Evolutionary conservation across 2,888 invertebrate species (phyloP), one percentile per base, ranked within the genome.

Genomic region (Epistrophe grossulariae): DNA sequence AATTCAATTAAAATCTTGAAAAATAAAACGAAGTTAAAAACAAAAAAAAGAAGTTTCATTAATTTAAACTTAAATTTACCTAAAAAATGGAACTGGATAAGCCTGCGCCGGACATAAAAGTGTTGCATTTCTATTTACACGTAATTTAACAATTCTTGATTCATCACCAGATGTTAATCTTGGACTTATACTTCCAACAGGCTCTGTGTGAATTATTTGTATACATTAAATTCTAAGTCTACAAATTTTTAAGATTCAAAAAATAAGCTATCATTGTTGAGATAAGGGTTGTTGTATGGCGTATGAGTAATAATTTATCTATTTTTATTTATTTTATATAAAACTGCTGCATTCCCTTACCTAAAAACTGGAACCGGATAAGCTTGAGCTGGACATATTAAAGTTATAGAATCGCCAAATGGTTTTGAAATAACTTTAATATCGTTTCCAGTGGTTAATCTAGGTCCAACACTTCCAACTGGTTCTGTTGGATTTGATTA

Each of bases 301-400:
- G 35, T 35, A 35, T 35, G 35, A 31, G 5, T 31, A 24, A 24
- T 24, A 24, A 24, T 24, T 24, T 24, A 24, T 7, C 5, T 31
- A 4, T 31, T 4, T 31, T 6, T 31, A 4, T 31, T 31, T 4
- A 4, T 31, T 4, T 31, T 31, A 0, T 31, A 31, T 0, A 45
- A 50, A 28, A 40, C 24, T 59, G 0, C 0, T 55, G 0, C n/a
- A n/a, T n/a, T n/a, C 88, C 88, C 95, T 94, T 95, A 96, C 96
- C 96, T 95, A 94, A 94, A 95, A 91, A 94, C 93, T 77, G 96
- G 95, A 89, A 96, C 94, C 79, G 96, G 96, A 92, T 94, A 96
- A 88, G 95, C 95, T 93, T 96, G 96, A 89, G 96, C 96, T 59
- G 96, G 94, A 91, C 96, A 96, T 88, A 96, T 93, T 88, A 96